Percentiles rank a stretch among this genome's conserved stretches.
phyloP scores from a whole-genome alignment of 1,140 invertebrate genomes.

The Samia ricini region DNA sequence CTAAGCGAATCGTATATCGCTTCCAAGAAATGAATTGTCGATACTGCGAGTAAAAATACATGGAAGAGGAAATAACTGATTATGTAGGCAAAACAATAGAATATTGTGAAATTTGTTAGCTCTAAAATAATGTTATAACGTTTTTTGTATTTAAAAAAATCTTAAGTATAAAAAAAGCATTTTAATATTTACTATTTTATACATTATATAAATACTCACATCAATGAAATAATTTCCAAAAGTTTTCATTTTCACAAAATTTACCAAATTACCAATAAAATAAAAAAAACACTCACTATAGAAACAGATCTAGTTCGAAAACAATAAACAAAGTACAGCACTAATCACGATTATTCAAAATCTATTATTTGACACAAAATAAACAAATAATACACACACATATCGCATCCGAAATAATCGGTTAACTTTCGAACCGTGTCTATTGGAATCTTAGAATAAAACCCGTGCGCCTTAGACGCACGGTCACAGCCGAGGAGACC shows the following conservation, averaged over 20 bases:
- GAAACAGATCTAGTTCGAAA: background rate
- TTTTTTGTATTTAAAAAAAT: background rate
- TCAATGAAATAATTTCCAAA: constrained; percentile 27
- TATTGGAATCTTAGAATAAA: constrained; percentile 15
- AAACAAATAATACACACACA: background rate
- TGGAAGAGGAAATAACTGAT: background rate
- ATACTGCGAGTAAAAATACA: background rate
- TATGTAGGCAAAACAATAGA: background rate
- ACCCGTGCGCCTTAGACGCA: background rate
- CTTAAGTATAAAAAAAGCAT: too few species aligned
- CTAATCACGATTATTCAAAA: background rate
- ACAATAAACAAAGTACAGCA: background rate
- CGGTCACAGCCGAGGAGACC: background rate
- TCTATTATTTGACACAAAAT: background rate
- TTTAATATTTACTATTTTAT: too few species aligned
- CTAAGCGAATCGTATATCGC: background rate
- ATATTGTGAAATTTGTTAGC: background rate
- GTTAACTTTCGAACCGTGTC: background rate
- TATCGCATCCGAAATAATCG: background rate
- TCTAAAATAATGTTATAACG: background rate
- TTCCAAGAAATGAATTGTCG: background rate
- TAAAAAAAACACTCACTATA: background rate
- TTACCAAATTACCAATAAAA: constrained; percentile 1
- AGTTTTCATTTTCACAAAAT: constrained; percentile 32
- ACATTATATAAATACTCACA: constrained; percentile 30